phyloP scores from a whole-genome alignment of 2,888 invertebrate species.

The Callosobruchus maculatus region DNA sequence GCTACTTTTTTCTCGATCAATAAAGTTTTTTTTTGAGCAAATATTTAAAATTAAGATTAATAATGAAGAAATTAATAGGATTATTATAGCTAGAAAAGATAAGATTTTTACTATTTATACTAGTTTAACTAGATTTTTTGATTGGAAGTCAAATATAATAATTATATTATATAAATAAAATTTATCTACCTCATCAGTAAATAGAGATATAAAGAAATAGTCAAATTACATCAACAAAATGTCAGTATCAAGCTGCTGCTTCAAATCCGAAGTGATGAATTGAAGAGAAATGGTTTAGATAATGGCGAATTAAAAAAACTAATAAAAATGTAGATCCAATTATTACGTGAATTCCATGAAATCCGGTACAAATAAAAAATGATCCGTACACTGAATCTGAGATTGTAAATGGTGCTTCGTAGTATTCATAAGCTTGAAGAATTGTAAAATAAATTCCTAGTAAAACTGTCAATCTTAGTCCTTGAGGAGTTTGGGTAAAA shows the following conservation, averaged over 20 bases:
- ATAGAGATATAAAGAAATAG: slow-evolving; percentile 49
- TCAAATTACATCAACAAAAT: slow-evolving; percentile 65
- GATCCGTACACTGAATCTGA: slow-evolving; percentile 63
- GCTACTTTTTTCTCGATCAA: slow-evolving; percentile 61
- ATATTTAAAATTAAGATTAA: slow-evolving; percentile 44
- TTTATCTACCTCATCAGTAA: slow-evolving; percentile 66
- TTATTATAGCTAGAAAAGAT: slow-evolving; percentile 43
- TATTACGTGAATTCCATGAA: slow-evolving; percentile 72
- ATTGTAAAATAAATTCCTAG: slow-evolving; percentile 64
- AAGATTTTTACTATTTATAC: slow-evolving; percentile 56
- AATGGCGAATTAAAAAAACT: slow-evolving; percentile 52
- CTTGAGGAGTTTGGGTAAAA: slow-evolving; percentile 48
- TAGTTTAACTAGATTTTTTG: slow-evolving; percentile 59
- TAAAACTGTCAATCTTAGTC: slow-evolving; percentile 54
- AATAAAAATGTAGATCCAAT: slow-evolving; percentile 58
- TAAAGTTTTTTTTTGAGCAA: slow-evolving; percentile 57
- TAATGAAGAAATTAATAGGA: slow-evolving; percentile 53
- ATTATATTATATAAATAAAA: slow-evolving; percentile 68
- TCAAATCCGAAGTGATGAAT: slow-evolving; percentile 63
- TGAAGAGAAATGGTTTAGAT: slow-evolving; percentile 52
- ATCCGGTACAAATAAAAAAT: slow-evolving; percentile 73
- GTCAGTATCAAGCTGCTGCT: slow-evolving; percentile 58
- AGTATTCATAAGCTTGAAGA: slow-evolving; percentile 67
- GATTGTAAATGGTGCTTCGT: slow-evolving; percentile 59
- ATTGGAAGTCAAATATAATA: slow-evolving; percentile 72